These are phyloP conservation scores for Stramonita haemastoma DNA, from an alignment of 2,888 invertebrate genomes.

Conservation along the genomic window DNA sequence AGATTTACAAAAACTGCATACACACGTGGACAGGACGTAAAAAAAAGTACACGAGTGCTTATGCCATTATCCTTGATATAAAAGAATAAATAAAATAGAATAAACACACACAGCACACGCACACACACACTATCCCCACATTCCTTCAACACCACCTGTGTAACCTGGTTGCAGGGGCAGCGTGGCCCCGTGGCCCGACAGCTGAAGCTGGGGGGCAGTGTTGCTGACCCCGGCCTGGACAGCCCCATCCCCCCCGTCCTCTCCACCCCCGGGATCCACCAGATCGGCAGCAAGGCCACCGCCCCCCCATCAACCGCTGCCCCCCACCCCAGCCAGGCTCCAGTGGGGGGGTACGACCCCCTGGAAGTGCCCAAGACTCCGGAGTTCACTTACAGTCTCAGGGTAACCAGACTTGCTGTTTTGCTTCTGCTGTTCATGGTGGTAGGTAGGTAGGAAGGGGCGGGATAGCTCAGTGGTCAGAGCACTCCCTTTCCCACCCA, in stretches of 20 bases:
- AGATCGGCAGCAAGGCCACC: constrained; percentile 29
- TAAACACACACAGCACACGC: neutral
- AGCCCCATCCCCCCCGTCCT: constrained; percentile 45
- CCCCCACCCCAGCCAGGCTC: neutral
- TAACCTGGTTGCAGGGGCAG: neutral
- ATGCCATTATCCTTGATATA: too few species aligned
- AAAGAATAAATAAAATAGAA: too few species aligned
- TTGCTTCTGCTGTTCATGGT: neutral
- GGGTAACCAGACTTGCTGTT: neutral
- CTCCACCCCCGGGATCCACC: constrained; percentile 44
- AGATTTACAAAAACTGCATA: too few species aligned
- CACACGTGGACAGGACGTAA: too few species aligned
- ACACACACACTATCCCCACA: neutral
- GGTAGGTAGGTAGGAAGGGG: too few species aligned
- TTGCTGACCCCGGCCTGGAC: neutral
- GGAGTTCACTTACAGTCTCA: constrained; percentile 38
- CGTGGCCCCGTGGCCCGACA: neutral
- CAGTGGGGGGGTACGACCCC: neutral
- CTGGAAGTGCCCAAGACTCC: constrained; percentile 35
- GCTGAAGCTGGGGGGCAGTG: constrained; percentile 9
- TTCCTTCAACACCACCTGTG: too few species aligned
- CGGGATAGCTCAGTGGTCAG: too few species aligned
- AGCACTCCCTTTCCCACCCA: too few species aligned
- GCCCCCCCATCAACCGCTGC: neutral
- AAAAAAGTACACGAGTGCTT: too few species aligned